Conservation (phyloP, 23 tunicate genomes). For the Styela plicata region DNA sequence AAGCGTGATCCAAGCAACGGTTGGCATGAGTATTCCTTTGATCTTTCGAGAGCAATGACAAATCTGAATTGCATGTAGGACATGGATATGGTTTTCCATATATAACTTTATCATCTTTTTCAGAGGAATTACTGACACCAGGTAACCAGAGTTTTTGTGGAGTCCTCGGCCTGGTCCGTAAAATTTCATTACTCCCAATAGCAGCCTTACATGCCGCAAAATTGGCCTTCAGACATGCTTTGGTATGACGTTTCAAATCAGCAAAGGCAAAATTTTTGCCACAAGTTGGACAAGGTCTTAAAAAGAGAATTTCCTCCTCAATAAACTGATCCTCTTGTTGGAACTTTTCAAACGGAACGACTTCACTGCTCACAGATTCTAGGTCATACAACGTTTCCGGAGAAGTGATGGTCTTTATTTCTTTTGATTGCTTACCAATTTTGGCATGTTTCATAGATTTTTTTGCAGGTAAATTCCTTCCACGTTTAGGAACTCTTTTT, state of each 20-base stretch:
- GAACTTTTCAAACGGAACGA: neutral
- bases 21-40: conserved; percentile 10
- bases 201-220: conserved; percentile 17
- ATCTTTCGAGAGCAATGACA: neutral
- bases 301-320: neutral
- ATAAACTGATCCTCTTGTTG: neutral
- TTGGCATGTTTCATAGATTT: neutral
- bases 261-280: neutral
- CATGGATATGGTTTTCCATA: neutral
- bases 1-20: conserved; percentile 13
- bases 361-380: neutral
- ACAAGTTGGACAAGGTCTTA: conserved; percentile 27
- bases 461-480: neutral
- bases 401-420: neutral
- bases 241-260: neutral
- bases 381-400: neutral
- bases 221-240: conserved; percentile 3
- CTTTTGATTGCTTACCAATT: neutral
- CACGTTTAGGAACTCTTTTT: neutral
- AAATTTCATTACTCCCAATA: neutral
- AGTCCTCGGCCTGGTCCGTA: neutral
- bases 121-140: neutral
- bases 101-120: neutral
- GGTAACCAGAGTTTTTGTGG: neutral
- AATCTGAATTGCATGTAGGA: conserved; percentile 1